Evolutionary conservation across 2,888 invertebrate species (phyloP).

Genomic region (Tyria jacobaeae): DNA sequence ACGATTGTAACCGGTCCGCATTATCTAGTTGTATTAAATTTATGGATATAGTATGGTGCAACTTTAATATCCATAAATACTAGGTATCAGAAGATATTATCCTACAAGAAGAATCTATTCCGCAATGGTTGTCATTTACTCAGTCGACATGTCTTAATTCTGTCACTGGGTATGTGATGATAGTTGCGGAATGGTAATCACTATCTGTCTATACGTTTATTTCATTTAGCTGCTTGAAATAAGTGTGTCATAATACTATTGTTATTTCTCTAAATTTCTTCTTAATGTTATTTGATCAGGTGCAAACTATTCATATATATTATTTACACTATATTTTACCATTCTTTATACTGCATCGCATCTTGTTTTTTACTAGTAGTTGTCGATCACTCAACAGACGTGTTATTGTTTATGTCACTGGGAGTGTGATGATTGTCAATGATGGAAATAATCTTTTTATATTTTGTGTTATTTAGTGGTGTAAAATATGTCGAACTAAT

Average conservation of each 20-base stretch:
- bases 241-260: no score
- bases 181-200: not conserved
- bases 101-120: constrained; percentile 1
- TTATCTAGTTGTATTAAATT: no score
- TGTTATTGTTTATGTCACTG: constrained; percentile 41
- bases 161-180: constrained; percentile 29
- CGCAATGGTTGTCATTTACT: constrained; percentile 26
- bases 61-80: not conserved
- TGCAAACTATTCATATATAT: constrained; percentile 22
- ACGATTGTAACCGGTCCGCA: constrained; percentile 1
- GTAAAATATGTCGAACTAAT: not conserved
- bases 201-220: not conserved
- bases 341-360: no score
- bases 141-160: constrained; percentile 40
- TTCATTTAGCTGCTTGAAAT: not conserved
- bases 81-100: not conserved
- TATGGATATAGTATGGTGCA: not conserved
- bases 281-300: no score
- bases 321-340: no score
- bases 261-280: no score
- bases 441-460: not conserved
- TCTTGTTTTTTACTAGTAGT: no score
- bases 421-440: constrained; percentile 36
- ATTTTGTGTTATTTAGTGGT: not conserved
- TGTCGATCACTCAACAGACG: constrained; percentile 20